Base-by-base conservation (phyloP, 92 coral and sea anemone genomes). In the Actinostola sp. region DNA sequence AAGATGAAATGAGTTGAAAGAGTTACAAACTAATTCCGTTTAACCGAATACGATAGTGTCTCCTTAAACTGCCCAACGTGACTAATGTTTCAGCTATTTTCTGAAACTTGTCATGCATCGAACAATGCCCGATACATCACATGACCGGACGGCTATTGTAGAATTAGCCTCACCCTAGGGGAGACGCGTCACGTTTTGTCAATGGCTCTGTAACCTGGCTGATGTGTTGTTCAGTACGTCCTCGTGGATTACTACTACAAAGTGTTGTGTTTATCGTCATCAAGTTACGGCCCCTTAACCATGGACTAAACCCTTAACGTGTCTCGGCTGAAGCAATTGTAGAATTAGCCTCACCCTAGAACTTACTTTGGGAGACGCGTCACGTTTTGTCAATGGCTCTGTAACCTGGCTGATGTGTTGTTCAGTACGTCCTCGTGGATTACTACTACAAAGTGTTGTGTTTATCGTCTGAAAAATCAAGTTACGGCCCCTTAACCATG, bases 151-250 rank as follows among this genome's bases (percentile, higher is more conserved):
- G 64, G 38, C 61, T 17, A 57, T 46, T 16, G 60, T 14, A 63
- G 34, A 75, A 63, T 48, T 31, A 1, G 23, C 64, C 81, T 60
- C 15, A 34, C 81, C 64, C 63, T 30, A 39, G 61, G 39, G 72
- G 45, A 21, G 41, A 24, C 31, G 53, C 15, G 71, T 64, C 50
- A 36, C 43, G 65, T 52, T 77, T 77, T 77, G 83, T 77, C 83
- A 77, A 77, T 77, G 83, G 49, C 75, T 77, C 75, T 66, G 83
- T 77, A 77, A 77, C 83, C 83, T 54, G 77, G 75, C 83, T 67
- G 70, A 38, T 60, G 75, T 70, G 81, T 59, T 50, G 67, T 75
- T 75, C 63, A 75, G 26, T 30, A 24, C 53, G 31, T 49, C 81
- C 72, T 75, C 81, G 81, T 75, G 81, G 66, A 30, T 50, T 70